Evolutionary conservation across 2,888 invertebrate species (phyloP).

Genomic region (Ophonus ardosiacus): DNA sequence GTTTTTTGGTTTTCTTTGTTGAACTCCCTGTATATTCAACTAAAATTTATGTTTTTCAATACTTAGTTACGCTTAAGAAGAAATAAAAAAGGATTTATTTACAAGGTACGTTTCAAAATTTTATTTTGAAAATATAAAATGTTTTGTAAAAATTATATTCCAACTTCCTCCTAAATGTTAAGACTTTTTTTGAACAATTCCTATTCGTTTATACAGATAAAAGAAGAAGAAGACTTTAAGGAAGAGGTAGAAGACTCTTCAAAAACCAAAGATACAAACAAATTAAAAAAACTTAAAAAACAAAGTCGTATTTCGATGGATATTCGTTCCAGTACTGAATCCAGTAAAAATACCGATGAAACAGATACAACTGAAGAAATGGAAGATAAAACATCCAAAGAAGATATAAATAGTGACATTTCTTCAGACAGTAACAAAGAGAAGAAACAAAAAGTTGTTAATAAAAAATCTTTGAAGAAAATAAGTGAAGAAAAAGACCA

Average conservation of each 20-base stretch:
- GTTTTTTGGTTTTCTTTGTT: too few relatives aligned
- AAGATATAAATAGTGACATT: neutral
- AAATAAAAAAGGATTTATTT: constrained; percentile 16
- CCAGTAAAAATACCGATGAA: constrained; percentile 33
- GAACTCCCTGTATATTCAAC: too few relatives aligned
- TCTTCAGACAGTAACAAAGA: neutral
- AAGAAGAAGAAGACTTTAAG: constrained; percentile 15
- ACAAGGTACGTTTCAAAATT: neutral
- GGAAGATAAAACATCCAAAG: neutral
- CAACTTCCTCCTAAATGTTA: too few relatives aligned
- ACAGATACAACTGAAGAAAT: neutral
- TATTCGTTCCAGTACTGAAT: constrained; percentile 18
- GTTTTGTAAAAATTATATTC: too few relatives aligned
- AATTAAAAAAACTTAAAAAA: constrained; percentile 7
- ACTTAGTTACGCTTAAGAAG: constrained; percentile 15
- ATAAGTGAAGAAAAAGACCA: neutral
- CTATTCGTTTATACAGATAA: neutral
- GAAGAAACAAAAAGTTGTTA: neutral
- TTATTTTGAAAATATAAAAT: too few relatives aligned
- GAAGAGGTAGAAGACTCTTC: neutral
- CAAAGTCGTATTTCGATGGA: neutral
- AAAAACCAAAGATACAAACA: constrained; percentile 5
- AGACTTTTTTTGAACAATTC: neutral
- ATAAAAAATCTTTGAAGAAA: neutral
- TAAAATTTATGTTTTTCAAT: neutral